Evolutionary conservation across 2,888 invertebrate genomes (phyloP), one percentile per base, ranked within the genome.

Genomic region (Alentia gelatinosa): DNA sequence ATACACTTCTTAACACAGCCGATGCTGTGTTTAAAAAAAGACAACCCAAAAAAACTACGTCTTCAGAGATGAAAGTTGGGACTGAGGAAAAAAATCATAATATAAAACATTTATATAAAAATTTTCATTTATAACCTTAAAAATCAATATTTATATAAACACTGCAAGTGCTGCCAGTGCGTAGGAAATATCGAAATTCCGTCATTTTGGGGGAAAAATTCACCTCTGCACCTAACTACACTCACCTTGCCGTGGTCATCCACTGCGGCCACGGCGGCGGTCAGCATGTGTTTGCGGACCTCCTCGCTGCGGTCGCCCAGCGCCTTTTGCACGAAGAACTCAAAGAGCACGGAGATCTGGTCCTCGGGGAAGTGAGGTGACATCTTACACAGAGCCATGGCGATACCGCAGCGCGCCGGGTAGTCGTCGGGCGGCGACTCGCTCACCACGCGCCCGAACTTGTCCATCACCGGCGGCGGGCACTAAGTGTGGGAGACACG

Each of bases 171-270:
- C n/a, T n/a, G n/a, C n/a, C n/a, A n/a, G n/a, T n/a, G n/a, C n/a
- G n/a, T n/a, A n/a, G n/a, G n/a, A n/a, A n/a, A n/a, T n/a, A n/a
- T n/a, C n/a, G n/a, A n/a, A n/a, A n/a, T n/a, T n/a, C n/a, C n/a
- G n/a, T n/a, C n/a, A n/a, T n/a, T n/a, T n/a, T n/a, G n/a, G n/a
- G n/a, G n/a, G n/a, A n/a, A n/a, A n/a, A n/a, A n/a, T n/a, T n/a
- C n/a, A n/a, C n/a, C n/a, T n/a, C n/a, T n/a, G n/a, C n/a, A n/a
- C n/a, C n/a, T n/a, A n/a, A n/a, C n/a, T n/a, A n/a, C n/a, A n/a
- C n/a, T n/a, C 92, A 97, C 98, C 97, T 98, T 98, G 42, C 99
- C 99, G 96, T 99, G 99, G 90, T 98, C 96, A 95, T 99, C 98
- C 1, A 99, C 98, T 92, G 98, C 97, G 88, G 98, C 98, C 93